Evolutionary conservation across 2,888 invertebrate species (phyloP), one percentile per base, ranked within the genome.

Genomic region (Anthoptus insignis): DNA sequence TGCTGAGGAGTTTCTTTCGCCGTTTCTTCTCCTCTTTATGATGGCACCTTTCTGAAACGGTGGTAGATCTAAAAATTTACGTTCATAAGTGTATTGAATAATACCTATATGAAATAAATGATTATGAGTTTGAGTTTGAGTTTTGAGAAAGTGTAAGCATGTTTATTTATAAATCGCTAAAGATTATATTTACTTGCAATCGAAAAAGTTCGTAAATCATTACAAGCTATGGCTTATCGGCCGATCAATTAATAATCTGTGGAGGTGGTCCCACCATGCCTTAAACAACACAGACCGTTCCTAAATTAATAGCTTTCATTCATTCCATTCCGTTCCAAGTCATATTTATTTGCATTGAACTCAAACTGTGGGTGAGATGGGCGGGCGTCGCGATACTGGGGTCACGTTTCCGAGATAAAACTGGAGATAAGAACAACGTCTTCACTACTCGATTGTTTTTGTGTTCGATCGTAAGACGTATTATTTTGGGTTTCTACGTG

Each of bases 361-460:
- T 66, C 68, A 73, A 61, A 47, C 69, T 68, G 69, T 71, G 67
- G 79, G 83, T 80, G 82, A 83, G 88, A 88, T 88, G 90, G 88
- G 88, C 87, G 89, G 90, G 88, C 86, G 86, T 79, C 64, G 59
- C 57, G 92, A 92, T 91, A 92, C 85, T 73, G 83, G 85, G 92
- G 92, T 92, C 93, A 89, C 91, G 91, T 89, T 88, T 87, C 79
- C 73, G 68, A 87, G 93, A 92, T 92, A 92, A 89, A 81, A 78
- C 75, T 53, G 19, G 42, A 83, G 92, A 92, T 93, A 93, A 88
- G 77, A 70, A 71, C 70, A 73, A 74, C 86, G 82, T 86, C 87
- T 89, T 88, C 87, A 84, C 82, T 79, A 78, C 76, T 76, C 86
- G 86, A 86, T 88, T 89, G 89, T 91, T 86, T 87, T 81, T 61